Evolutionary conservation across 2,797 vertebrate species (phyloP).

Genomic region (Pipistrellus nathusii): DNA sequence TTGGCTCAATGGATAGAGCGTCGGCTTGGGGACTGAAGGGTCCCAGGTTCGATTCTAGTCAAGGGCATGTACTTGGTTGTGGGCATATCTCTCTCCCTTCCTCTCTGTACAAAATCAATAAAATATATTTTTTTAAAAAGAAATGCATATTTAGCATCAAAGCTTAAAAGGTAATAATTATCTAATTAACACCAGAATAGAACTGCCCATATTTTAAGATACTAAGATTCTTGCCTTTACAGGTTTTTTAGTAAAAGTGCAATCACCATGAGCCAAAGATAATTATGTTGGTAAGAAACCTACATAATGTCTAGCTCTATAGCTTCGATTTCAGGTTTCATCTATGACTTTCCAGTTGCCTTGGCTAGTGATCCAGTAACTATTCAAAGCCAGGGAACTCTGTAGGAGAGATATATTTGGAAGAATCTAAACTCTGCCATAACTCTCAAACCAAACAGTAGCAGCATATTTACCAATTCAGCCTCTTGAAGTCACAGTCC

Average conservation of each 20-base stretch:
- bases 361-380: neutral
- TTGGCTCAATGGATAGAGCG: too few species aligned
- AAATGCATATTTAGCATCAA: too few species aligned
- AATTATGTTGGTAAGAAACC: neutral
- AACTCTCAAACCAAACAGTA: neutral
- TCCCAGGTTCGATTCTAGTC: too few species aligned
- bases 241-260: neutral
- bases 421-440: neutral
- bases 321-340: neutral
- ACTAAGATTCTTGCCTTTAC: neutral
- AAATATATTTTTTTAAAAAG: too few species aligned
- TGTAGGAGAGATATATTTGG: neutral
- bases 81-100: too few species aligned
- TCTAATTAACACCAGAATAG: neutral
- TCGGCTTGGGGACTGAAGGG: too few species aligned
- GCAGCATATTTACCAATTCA: conserved; percentile 21
- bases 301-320: neutral
- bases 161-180: neutral
- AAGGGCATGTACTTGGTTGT: too few species aligned
- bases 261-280: neutral
- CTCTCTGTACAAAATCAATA: too few species aligned
- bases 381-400: neutral
- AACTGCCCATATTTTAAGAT: neutral
- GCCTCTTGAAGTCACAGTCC: neutral
- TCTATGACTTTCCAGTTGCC: neutral